Percentiles rank a stretch among this genome's conserved stretches.
These are phyloP conservation scores for Habroteleia sp. DNA, from an alignment of 2,888 invertebrate species.

Conservation along the genomic window DNA sequence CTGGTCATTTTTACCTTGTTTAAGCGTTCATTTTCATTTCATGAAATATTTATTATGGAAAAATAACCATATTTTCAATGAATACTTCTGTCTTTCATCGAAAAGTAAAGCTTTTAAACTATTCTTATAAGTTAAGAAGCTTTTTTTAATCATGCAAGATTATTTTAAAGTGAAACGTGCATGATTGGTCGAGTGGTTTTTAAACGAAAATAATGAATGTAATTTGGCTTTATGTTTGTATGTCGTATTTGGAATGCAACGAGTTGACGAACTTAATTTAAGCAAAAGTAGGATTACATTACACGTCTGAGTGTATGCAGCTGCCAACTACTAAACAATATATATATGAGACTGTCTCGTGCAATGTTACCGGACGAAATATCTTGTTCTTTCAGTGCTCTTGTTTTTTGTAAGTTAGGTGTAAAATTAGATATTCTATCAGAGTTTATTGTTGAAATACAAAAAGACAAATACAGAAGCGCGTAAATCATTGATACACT, in stretches of 20 bases:
- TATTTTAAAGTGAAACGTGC: slow-evolving; percentile 1
- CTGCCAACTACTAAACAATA: slow-evolving; percentile 27
- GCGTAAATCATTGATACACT: too few species aligned
- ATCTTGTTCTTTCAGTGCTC: neutral
- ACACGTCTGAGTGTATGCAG: slow-evolving; percentile 23
- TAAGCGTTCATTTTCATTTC: too few species aligned
- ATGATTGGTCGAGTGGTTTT: slow-evolving; percentile 14
- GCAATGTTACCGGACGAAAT: slow-evolving; percentile 10
- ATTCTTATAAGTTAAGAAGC: too few species aligned
- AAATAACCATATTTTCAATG: too few species aligned
- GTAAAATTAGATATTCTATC: slow-evolving; percentile 13
- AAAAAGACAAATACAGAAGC: too few species aligned
- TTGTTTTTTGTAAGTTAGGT: slow-evolving; percentile 8
- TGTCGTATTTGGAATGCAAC: slow-evolving; percentile 15
- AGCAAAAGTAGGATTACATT: slow-evolving; percentile 29
- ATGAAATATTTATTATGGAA: too few species aligned
- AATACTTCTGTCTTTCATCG: too few species aligned
- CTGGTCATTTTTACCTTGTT: too few species aligned
- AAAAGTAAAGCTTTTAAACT: too few species aligned
- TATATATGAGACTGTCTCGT: slow-evolving; percentile 5
- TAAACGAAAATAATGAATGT: slow-evolving; percentile 20
- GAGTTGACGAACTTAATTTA: slow-evolving; percentile 30
- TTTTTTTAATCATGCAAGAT: too few species aligned
- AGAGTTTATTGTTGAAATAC: neutral
- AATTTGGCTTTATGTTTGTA: slow-evolving; percentile 26